These are phyloP conservation scores for Syngnathus typhle DNA, from an alignment of 2,113 vertebrate genomes.

Conservation along the genomic window DNA sequence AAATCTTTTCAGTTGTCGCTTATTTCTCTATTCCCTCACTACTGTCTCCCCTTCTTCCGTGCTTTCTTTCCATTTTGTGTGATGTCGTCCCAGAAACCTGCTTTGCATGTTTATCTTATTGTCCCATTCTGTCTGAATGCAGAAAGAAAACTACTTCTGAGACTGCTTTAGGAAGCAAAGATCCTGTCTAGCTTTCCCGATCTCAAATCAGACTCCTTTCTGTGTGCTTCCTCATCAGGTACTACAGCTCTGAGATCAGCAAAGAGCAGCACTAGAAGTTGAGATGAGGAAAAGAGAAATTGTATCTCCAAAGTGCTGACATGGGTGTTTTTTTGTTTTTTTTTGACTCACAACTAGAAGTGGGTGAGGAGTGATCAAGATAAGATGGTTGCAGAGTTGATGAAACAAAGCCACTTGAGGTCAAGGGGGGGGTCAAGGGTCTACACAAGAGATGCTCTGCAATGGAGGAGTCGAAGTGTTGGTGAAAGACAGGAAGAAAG, in stretches of 20 bases:
- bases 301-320: constrained; percentile 44
- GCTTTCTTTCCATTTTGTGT: constrained; percentile 33
- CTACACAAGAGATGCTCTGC: not conserved
- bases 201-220: constrained; percentile 49
- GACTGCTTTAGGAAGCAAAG: constrained; percentile 23
- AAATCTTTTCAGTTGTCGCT: constrained; percentile 18
- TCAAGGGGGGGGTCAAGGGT: constrained; percentile 43
- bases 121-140: constrained; percentile 28
- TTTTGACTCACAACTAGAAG: constrained; percentile 35
- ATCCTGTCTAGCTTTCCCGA: constrained; percentile 24
- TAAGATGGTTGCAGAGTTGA: constrained; percentile 29
- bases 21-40: constrained; percentile 8
- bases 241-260: constrained; percentile 22
- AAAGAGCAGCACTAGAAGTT: not conserved
- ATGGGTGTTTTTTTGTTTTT: constrained; percentile 6
- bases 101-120: constrained; percentile 32
- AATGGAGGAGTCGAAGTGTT: not conserved
- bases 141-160: constrained; percentile 48
- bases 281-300: constrained; percentile 2
- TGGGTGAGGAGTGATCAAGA: constrained; percentile 39
- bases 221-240: not conserved
- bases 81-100: constrained; percentile 47
- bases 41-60: constrained; percentile 17
- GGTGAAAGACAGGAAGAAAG: constrained; percentile 46
- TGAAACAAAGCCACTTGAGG: constrained; percentile 22